Evolutionary conservation across 1,140 invertebrate species (phyloP).

Genomic region (Aphis craccivora): DNA sequence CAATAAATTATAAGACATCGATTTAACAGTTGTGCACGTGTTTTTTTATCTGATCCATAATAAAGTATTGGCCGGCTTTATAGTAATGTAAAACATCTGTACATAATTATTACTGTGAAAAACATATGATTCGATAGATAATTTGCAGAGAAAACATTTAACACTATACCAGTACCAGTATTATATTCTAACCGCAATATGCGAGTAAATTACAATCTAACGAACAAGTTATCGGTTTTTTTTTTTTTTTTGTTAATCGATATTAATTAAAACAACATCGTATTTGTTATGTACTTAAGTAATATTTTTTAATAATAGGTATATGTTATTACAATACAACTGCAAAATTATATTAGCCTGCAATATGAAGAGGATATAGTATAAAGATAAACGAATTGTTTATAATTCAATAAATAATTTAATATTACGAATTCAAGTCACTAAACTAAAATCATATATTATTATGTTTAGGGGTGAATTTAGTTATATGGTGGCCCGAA

Average conservation of each 20-base stretch:
- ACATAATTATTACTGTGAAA: conserved; percentile 28
- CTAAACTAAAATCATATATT: background rate
- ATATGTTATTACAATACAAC: background rate
- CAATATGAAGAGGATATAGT: background rate
- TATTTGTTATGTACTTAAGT: background rate
- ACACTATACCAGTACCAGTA: background rate
- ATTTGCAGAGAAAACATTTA: background rate
- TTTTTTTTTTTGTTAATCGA: background rate
- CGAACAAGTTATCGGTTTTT: background rate
- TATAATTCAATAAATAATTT: background rate
- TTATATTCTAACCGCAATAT: background rate
- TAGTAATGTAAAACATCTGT: background rate
- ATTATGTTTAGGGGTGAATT: too few relatives aligned
- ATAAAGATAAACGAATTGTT: background rate
- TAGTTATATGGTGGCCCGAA: too few relatives aligned
- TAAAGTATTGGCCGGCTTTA: background rate
- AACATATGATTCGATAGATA: conserved; percentile 32
- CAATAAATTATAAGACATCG: conserved; percentile 35
- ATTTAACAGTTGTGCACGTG: conserved; percentile 28
- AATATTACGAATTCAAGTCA: too few relatives aligned
- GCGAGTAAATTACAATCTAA: background rate
- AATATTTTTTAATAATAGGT: too few relatives aligned
- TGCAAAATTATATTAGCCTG: background rate
- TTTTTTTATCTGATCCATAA: conserved; percentile 31
- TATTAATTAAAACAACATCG: background rate